A percentile compares a stretch with the other conserved stretches of the same genome.
These are phyloP conservation scores for Ectemnius continuus DNA, from an alignment of 2,888 invertebrate species.

Conservation along the genomic window DNA sequence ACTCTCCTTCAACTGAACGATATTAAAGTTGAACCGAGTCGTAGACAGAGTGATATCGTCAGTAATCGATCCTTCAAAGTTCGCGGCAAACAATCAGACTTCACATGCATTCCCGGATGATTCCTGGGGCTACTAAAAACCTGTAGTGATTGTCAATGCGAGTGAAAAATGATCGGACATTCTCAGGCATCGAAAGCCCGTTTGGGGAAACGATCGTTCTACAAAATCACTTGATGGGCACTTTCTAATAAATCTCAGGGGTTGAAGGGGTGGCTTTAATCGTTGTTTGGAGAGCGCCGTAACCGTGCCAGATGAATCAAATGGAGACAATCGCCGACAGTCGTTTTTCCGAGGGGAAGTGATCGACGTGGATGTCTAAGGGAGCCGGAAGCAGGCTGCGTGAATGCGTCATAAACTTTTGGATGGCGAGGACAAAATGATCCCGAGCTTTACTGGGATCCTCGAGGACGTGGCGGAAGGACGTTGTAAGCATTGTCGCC, in stretches of 20 bases:
- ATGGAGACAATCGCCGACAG: constrained; percentile 20
- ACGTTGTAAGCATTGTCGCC: constrained; percentile 69
- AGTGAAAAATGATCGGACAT: too few species aligned
- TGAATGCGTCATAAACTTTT: constrained; percentile 53
- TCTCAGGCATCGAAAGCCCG: too few species aligned
- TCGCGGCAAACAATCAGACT: too few species aligned
- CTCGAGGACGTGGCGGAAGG: constrained; percentile 59
- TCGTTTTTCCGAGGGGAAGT: constrained; percentile 32
- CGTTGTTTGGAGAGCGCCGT: not conserved
- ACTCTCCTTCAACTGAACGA: constrained; percentile 50
- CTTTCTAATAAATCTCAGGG: not conserved
- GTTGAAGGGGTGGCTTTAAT: constrained; percentile 14
- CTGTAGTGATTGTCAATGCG: too few species aligned
- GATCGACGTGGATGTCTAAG: constrained; percentile 32
- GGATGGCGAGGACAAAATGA: constrained; percentile 50
- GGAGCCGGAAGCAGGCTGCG: constrained; percentile 11
- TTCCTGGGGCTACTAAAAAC: too few species aligned
- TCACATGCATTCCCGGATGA: too few species aligned
- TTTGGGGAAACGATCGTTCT: too few species aligned
- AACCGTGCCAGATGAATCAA: not conserved
- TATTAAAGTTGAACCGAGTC: constrained; percentile 42
- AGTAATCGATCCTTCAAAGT: too few species aligned
- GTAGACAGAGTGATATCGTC: too few species aligned
- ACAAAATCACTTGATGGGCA: too few species aligned
- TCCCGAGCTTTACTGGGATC: constrained; percentile 38